Evolutionary conservation across 1,140 invertebrate species (phyloP), one percentile per base, ranked within the genome.

Genomic region (Euglossa dilemma): DNA sequence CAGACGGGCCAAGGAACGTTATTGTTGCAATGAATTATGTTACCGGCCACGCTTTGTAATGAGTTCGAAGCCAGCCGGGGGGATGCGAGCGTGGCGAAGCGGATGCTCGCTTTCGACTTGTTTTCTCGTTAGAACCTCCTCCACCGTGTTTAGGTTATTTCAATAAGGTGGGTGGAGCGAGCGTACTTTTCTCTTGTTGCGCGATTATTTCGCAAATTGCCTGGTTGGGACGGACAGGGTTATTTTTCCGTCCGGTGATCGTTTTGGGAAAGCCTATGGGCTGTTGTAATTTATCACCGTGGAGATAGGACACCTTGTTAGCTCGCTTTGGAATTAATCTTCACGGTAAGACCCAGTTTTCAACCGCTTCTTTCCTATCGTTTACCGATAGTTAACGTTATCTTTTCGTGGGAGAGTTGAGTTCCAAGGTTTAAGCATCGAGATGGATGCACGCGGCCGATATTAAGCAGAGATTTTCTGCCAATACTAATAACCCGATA

Each of bases 21-120:
- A 71, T 80, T 80, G 67, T 80, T 71, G 57, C 78, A 28, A 63
- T 43, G 78, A 80, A 80, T 80, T 73, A 45, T 73, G 61, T 73
- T 79, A 59, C 52, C 25, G 45, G 77, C 14, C 66, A 28, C 36
- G 20, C 18, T 47, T 67, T 70, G 56, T 70, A 50, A 70, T 59
- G 76, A 79, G 64, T 47, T 59, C 20, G 45, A 45, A 11, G 23
- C 25, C 9, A 47, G 43, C 18, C 2, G n/a, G 28, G 11, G 36
- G 36, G 61, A 28, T 54, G 28, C n/a, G 47, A 50, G 47, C 47
- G 47, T 50, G 47, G 61, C 25, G 28, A 64, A 36, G 63, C 2
- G 25, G 28, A 54, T 25, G 52, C 6, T 45, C 14, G 0, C 36
- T 50, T 63, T 67, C 9, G 50, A 67, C 52, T 36, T 18, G 63